phyloP scores from a whole-genome alignment of 2,888 invertebrate genomes.

The Cantharis lateralis region DNA sequence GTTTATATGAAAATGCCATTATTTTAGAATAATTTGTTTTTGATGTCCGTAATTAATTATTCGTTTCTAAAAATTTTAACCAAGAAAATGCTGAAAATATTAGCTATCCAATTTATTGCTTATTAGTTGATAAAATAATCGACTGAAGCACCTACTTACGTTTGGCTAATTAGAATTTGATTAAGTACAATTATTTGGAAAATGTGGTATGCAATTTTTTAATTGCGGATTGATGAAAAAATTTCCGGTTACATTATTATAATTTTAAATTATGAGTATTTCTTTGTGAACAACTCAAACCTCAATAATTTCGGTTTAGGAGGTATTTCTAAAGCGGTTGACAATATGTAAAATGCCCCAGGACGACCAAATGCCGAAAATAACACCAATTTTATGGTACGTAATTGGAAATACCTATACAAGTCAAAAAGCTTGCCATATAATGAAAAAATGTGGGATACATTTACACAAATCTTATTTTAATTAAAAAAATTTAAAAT shows the following conservation, averaged over 20 bases:
- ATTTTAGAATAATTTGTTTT: conserved; percentile 11
- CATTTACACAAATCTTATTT: background rate
- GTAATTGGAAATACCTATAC: background rate
- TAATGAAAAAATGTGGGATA: background rate
- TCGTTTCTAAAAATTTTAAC: background rate
- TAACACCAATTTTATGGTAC: background rate
- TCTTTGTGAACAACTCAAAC: background rate
- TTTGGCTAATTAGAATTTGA: background rate
- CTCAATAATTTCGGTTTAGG: background rate
- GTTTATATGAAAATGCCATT: conserved; percentile 12
- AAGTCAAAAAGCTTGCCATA: background rate
- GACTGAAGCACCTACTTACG: too few relatives aligned
- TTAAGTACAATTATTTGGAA: background rate
- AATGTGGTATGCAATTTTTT: background rate
- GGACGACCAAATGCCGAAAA: background rate
- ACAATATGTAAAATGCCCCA: background rate
- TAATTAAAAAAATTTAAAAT: background rate
- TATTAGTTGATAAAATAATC: background rate
- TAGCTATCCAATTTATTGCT: background rate
- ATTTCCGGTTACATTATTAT: background rate
- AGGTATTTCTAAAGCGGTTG: background rate
- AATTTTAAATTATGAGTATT: background rate
- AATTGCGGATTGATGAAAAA: background rate
- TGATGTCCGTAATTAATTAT: conserved; percentile 4
- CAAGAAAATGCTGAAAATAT: background rate